Percentiles rank a stretch among this genome's conserved stretches.
Evolutionary conservation across 2,113 vertebrate species (phyloP).

Genomic region (Notothenia rossii): DNA sequence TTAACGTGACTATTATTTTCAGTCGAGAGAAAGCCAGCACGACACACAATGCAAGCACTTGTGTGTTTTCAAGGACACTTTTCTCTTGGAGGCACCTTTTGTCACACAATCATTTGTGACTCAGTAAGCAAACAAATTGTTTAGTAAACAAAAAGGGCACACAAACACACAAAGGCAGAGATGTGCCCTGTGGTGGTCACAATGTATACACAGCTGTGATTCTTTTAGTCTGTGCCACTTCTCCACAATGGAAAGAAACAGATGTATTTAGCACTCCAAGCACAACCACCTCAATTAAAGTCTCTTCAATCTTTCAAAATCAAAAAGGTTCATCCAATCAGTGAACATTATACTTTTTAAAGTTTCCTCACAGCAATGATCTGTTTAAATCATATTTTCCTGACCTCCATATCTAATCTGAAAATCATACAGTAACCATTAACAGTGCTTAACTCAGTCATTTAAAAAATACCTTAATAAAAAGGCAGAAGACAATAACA

Average conservation of each 20-base stretch:
- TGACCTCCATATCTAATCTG: neutral
- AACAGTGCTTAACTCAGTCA: neutral
- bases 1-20: too few relatives aligned
- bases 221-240: neutral
- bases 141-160: constrained; percentile 19
- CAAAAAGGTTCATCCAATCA: neutral
- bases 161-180: neutral
- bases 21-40: neutral
- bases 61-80: constrained; percentile 53
- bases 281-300: neutral
- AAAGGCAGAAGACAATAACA: neutral
- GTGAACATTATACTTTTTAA: neutral
- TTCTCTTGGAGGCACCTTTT: constrained; percentile 47
- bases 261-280: neutral
- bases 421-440: neutral
- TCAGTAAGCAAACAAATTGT: constrained; percentile 27
- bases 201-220: neutral
- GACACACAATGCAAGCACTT: neutral
- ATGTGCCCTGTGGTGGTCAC: neutral
- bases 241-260: neutral
- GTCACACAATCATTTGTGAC: constrained; percentile 48
- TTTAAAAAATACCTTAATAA: neutral
- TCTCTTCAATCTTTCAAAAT: neutral
- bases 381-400: neutral
- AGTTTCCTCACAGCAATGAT: neutral